Evolutionary conservation across 1,140 invertebrate genomes (phyloP).

Genomic region (Trichogramma pretiosum): DNA sequence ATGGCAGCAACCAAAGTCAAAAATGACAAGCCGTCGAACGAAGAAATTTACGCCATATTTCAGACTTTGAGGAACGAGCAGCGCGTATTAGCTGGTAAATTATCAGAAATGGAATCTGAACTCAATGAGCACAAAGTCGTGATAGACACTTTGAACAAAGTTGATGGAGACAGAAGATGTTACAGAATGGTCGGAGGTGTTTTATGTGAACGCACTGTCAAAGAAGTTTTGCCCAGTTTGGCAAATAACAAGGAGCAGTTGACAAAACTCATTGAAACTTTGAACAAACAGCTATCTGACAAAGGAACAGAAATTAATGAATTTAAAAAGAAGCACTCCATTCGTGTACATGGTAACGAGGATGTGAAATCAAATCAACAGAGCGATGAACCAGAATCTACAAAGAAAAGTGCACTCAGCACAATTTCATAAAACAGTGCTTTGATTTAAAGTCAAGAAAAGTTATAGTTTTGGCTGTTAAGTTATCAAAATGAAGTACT

Average conservation of each 20-base stretch:
- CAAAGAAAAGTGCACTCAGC: too few relatives aligned
- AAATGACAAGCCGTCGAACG: too few relatives aligned
- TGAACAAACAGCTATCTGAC: background rate
- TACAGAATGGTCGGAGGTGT: conserved; percentile 90
- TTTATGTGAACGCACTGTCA: conserved; percentile 84
- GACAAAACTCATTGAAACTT: background rate
- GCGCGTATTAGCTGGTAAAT: conserved; percentile 71
- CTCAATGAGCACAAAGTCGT: conserved; percentile 95
- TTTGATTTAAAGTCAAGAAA: too few relatives aligned
- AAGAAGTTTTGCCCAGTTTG: conserved; percentile 80
- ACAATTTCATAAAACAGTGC: too few relatives aligned
- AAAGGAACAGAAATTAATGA: background rate
- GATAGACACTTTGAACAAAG: conserved; percentile 82
- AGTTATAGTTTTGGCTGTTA: too few relatives aligned
- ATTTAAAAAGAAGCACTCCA: background rate
- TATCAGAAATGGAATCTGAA: conserved; percentile 86
- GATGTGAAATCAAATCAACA: too few relatives aligned
- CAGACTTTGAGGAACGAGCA: conserved; percentile 81
- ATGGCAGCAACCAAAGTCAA: too few relatives aligned
- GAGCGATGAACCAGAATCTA: too few relatives aligned
- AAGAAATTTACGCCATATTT: conserved; percentile 80
- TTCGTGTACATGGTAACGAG: too few relatives aligned
- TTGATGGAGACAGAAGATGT: conserved; percentile 80
- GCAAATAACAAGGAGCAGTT: conserved; percentile 62
- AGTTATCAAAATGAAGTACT: too few relatives aligned